Evolutionary conservation across 1,140 invertebrate genomes (phyloP).

Genomic region (Cydia strobilella): DNA sequence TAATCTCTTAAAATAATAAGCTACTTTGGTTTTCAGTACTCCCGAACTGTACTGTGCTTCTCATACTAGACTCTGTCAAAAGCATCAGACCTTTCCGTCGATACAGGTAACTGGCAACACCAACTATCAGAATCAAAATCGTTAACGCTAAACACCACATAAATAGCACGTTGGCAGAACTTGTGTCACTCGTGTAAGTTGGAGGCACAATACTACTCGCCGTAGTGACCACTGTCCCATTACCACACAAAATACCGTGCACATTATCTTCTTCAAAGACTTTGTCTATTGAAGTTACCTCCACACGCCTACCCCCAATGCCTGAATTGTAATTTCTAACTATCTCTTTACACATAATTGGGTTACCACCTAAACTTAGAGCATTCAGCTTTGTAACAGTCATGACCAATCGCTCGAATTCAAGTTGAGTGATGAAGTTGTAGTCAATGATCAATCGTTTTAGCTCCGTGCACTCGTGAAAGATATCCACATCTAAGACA

Average conservation of each 20-base stretch:
- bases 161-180: constrained; percentile 34
- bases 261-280: constrained; percentile 71
- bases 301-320: constrained; percentile 40
- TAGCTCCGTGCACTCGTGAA: constrained; percentile 63
- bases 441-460: constrained; percentile 62
- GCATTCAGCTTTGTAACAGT: constrained; percentile 50
- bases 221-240: constrained; percentile 34
- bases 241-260: constrained; percentile 66
- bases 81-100: constrained; percentile 12
- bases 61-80: background rate
- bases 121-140: constrained; percentile 40
- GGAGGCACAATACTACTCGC: background rate
- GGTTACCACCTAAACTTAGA: constrained; percentile 68
- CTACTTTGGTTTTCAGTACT: background rate
- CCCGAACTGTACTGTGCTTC: background rate
- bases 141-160: constrained; percentile 42
- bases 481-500: constrained; percentile 57
- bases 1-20: background rate
- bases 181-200: background rate
- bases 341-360: constrained; percentile 62
- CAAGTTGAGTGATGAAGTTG: constrained; percentile 57
- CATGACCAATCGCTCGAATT: constrained; percentile 52
- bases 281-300: constrained; percentile 64
- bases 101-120: constrained; percentile 35
- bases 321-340: constrained; percentile 48